Percentiles rank a stretch among this genome's conserved stretches.
Evolutionary conservation across 2,113 vertebrate genomes (phyloP).

Genomic region (Oncorhynchus mykiss): DNA sequence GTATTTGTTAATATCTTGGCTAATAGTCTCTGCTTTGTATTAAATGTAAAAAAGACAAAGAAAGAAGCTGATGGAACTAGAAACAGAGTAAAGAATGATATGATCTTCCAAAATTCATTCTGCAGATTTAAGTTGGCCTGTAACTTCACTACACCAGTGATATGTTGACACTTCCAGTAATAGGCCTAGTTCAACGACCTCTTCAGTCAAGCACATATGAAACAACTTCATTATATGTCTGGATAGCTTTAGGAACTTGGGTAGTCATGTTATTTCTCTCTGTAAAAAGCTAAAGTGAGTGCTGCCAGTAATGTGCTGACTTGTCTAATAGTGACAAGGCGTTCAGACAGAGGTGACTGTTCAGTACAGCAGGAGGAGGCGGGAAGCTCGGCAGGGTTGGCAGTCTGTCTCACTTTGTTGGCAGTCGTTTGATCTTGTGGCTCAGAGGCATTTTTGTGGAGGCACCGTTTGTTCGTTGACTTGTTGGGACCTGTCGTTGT

Average conservation of each 20-base stretch:
- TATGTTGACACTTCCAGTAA: too few species aligned
- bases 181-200: too few species aligned
- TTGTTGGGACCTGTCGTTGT: slow-evolving; percentile 52
- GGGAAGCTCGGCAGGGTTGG: background rate
- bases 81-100: too few species aligned
- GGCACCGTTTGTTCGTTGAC: slow-evolving; percentile 32
- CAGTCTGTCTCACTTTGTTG: slow-evolving; percentile 2
- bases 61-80: too few species aligned
- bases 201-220: background rate
- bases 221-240: background rate
- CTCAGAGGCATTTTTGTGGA: slow-evolving; percentile 32
- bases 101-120: too few species aligned
- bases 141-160: too few species aligned
- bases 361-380: background rate
- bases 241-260: background rate
- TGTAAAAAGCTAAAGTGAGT: background rate
- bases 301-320: background rate
- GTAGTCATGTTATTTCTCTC: background rate
- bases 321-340: background rate
- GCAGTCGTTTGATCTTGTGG: slow-evolving; percentile 40
- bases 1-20: too few species aligned
- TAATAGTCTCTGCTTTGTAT: too few species aligned
- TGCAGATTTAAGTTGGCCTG: too few species aligned
- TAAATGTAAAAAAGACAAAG: too few species aligned
- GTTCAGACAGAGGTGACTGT: background rate